Conservation (phyloP, 2,113 vertebrate genomes). For the human region DNA sequence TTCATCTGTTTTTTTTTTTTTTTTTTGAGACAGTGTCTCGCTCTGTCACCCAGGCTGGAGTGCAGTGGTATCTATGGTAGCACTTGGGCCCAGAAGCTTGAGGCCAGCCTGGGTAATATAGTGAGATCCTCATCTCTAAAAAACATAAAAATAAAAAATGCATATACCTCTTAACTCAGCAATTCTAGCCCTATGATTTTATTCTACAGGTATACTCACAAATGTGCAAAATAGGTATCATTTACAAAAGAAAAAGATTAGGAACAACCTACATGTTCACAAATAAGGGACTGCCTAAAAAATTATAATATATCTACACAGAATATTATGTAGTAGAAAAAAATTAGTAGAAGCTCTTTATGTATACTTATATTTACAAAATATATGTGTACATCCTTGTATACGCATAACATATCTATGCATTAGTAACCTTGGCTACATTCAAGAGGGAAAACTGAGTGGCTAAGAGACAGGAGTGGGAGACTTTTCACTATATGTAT, state of each 20-base stretch:
- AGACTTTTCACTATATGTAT: not conserved
- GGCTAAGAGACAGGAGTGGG: not conserved
- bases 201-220: not conserved
- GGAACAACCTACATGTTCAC: not conserved
- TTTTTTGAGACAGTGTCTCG: too few relatives aligned
- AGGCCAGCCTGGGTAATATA: not conserved
- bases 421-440: not conserved
- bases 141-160: constrained; percentile 40
- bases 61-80: too few relatives aligned
- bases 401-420: not conserved
- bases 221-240: not conserved
- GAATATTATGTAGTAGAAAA: constrained; percentile 5
- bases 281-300: not conserved
- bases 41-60: too few relatives aligned
- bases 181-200: not conserved
- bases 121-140: not conserved
- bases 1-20: too few relatives aligned
- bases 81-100: not conserved
- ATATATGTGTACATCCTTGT: not conserved
- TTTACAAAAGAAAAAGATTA: constrained; percentile 44
- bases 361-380: not conserved
- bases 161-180: not conserved
- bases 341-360: not conserved
- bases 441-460: not conserved
- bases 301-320: not conserved